Percentiles rank a stretch among this genome's conserved stretches.
phyloP scores from a whole-genome alignment of 2,113 vertebrate genomes.

The Urocynchramus pylzowi region DNA sequence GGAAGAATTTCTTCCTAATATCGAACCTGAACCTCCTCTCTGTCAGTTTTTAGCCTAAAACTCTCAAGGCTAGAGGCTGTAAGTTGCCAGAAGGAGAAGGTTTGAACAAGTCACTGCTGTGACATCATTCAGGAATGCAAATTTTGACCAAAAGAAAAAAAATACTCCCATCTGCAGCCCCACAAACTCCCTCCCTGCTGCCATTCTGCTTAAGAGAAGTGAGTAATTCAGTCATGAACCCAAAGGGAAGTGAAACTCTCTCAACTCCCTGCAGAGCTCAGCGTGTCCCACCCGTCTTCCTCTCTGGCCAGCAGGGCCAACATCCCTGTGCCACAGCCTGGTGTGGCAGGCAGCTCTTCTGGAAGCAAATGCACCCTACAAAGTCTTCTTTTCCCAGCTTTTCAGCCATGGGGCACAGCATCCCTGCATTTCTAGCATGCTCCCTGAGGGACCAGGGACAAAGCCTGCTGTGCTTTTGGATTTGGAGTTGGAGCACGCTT shows the following conservation, averaged over 20 bases:
- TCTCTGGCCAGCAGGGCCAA: background rate
- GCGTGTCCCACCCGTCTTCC: background rate
- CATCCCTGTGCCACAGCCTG: background rate
- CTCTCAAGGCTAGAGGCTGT: background rate
- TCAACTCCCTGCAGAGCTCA: background rate
- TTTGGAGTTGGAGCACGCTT: background rate
- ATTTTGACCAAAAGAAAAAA: background rate
- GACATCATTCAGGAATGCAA: background rate
- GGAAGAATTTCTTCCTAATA: background rate
- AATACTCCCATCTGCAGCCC: background rate
- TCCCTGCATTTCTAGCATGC: rapidly evolving
- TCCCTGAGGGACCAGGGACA: background rate
- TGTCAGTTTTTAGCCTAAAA: background rate
- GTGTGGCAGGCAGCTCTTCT: background rate
- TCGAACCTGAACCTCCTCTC: background rate
- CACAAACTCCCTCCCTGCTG: background rate
- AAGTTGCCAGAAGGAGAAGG: background rate
- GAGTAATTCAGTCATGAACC: background rate
- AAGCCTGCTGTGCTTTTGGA: background rate
- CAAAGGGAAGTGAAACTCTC: slow-evolving; percentile 40
- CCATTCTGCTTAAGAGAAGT: background rate
- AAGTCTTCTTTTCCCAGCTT: background rate
- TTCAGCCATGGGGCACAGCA: background rate
- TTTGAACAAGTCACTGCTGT: background rate
- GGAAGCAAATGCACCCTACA: rapidly evolving